Conservation (phyloP, 2,888 invertebrate genomes). For the Amphipoea oculea region DNA sequence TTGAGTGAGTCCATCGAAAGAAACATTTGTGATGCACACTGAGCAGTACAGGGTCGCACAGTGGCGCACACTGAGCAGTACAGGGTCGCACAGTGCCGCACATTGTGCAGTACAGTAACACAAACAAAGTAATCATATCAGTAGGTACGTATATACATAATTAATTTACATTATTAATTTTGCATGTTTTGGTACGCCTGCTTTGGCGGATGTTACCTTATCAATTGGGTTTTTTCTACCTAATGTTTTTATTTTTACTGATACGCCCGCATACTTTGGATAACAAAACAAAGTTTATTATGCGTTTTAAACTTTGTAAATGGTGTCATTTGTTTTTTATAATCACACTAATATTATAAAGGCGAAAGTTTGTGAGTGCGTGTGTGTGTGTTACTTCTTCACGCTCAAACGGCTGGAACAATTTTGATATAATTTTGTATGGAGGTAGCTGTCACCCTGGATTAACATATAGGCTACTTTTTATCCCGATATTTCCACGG, state of each 20-base stretch:
- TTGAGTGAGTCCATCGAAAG: not conserved
- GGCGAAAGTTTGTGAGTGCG: too few species aligned
- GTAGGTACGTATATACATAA: too few species aligned
- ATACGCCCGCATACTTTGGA: not conserved
- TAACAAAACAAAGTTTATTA: not conserved
- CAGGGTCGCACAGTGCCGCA: too few species aligned
- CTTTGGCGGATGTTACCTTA: not conserved
- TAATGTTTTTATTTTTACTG: not conserved
- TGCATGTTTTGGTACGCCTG: not conserved
- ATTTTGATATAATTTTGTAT: too few species aligned
- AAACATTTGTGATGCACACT: not conserved
- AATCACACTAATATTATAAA: not conserved
- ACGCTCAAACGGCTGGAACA: too few species aligned
- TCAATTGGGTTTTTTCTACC: constrained; percentile 4
- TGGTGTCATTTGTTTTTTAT: not conserved
- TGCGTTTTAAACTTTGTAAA: not conserved
- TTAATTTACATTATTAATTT: not conserved
- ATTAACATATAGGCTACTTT: too few species aligned
- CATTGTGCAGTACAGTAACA: too few species aligned
- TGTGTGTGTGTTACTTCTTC: too few species aligned
- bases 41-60: too few species aligned
- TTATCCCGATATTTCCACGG: too few species aligned
- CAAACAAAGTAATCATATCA: too few species aligned
- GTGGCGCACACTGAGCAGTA: not conserved
- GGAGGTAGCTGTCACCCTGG: too few species aligned